Conservation (phyloP, 2,888 invertebrate genomes). For the Drosophila helvetica region DNA sequence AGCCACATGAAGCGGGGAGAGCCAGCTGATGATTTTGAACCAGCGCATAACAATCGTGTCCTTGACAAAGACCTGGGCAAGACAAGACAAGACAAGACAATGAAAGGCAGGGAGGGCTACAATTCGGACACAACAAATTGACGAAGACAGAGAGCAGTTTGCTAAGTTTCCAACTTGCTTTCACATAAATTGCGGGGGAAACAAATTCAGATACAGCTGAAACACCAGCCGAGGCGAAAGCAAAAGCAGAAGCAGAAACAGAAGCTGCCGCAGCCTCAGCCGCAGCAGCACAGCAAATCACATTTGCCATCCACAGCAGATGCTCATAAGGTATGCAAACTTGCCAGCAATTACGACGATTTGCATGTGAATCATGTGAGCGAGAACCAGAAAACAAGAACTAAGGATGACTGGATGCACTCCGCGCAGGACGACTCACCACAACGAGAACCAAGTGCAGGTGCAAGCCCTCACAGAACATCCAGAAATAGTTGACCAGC, state of each 20-base stretch:
- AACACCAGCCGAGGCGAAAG: not conserved
- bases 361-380: constrained; percentile 17
- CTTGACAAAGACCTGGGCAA: constrained; percentile 87
- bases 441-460: constrained; percentile 90
- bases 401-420: not conserved
- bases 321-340: constrained; percentile 48
- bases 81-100: not conserved
- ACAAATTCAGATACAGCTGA: not conserved
- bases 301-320: constrained; percentile 51
- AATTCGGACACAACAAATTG: constrained; percentile 41
- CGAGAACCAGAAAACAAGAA: not conserved
- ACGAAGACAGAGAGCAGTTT: constrained; percentile 21
- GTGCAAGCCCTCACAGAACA: constrained; percentile 92
- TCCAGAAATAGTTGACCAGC: constrained; percentile 92
- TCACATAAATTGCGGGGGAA: constrained; percentile 51
- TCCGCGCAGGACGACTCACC: constrained; percentile 82
- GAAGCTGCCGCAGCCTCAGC: too few relatives aligned
- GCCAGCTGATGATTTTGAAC: constrained; percentile 90
- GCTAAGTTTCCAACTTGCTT: constrained; percentile 36
- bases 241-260: not conserved
- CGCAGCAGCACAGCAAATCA: constrained; percentile 32
- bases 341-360: constrained; percentile 48
- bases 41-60: constrained; percentile 89
- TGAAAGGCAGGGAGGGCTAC: not conserved
- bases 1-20: constrained; percentile 85